Base-by-base conservation (phyloP, 2,797 vertebrate species). In the Danio aesculapii region DNA sequence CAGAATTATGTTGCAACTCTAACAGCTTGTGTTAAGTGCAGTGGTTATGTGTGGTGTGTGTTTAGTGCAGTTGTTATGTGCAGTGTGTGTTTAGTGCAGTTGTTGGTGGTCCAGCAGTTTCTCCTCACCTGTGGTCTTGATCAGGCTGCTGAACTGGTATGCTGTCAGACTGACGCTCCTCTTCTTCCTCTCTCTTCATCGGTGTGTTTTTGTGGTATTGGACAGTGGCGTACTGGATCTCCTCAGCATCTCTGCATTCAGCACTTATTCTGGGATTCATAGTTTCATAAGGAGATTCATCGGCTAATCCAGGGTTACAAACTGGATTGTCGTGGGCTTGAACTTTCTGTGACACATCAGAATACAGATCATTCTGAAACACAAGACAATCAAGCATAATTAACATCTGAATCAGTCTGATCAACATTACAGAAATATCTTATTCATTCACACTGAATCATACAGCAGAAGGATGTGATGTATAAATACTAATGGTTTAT, bases 321-420 rank as follows among this genome's bases (percentile, higher is more conserved):
- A 49, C 44, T 17, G 64, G 9, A 30, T n/a, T 2, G 0, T 62
- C 59, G 16, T 41, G 12, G 6, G 41, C 39, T 46, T 41, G 47
- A 47, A 13, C 43, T 47, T 44, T 67, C 17, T 21, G 43, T 21
- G 11, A 12, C 3, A 1, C 6, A 0, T 13, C 64, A 47, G 43
- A 13, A 47, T 44, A 44, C 5, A 64, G 62, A 64, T 64, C 41
- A 64, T 64, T 64, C 16, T 64, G 62, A 64, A 64, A 66, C 4
- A 66, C 16, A 66, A 47, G 43, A 66, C 5, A 17, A 46, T 3
- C n/a, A 10, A 6, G 6, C 0, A 46, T 64, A 11, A 43, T 30
- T 30, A 30, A 3, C 30, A 30, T 30, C 30, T 30, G 30, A 30
- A 30, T 30, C 30, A 30, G 30, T 30, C 30, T 30, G 30, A 30